Conservation (phyloP, 2,888 invertebrate species). For the Coleophora deauratella region DNA sequence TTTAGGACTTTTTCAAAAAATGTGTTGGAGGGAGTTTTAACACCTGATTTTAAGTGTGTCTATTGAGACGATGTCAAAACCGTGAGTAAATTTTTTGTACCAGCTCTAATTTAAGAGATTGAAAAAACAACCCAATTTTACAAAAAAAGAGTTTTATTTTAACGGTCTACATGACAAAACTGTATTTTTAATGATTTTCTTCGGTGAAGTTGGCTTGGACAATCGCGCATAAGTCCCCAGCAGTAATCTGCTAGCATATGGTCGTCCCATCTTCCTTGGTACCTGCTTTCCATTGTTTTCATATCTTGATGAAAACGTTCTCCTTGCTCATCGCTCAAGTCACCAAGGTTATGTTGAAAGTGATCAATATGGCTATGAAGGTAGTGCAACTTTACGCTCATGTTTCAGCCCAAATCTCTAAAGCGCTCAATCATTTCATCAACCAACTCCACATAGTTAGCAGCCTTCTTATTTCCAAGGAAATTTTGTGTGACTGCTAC, state of each 20-base stretch:
- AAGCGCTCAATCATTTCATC: neutral
- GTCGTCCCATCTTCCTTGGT: neutral
- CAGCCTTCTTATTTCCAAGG: neutral
- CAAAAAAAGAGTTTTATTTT: neutral
- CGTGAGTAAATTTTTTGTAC: too few species aligned
- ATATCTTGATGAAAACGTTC: neutral
- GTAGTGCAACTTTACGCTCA: neutral
- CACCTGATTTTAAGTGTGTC: too few species aligned
- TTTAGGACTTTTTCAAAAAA: too few species aligned
- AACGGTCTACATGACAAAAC: too few species aligned
- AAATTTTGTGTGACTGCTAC: neutral
- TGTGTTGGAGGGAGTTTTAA: too few species aligned
- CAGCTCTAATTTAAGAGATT: too few species aligned
- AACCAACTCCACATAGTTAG: neutral
- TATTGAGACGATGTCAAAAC: too few species aligned
- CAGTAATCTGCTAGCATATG: neutral
- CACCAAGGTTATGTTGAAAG: conserved; percentile 22
- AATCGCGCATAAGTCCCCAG: neutral
- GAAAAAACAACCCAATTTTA: neutral
- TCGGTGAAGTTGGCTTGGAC: neutral
- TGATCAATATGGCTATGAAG: neutral
- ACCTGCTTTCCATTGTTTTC: neutral
- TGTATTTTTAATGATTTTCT: too few species aligned
- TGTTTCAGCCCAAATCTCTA: neutral
- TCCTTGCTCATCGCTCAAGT: conserved; percentile 29